Conservation (phyloP, 2,797 vertebrate genomes). For the Pteronotus mesoamericanus region DNA sequence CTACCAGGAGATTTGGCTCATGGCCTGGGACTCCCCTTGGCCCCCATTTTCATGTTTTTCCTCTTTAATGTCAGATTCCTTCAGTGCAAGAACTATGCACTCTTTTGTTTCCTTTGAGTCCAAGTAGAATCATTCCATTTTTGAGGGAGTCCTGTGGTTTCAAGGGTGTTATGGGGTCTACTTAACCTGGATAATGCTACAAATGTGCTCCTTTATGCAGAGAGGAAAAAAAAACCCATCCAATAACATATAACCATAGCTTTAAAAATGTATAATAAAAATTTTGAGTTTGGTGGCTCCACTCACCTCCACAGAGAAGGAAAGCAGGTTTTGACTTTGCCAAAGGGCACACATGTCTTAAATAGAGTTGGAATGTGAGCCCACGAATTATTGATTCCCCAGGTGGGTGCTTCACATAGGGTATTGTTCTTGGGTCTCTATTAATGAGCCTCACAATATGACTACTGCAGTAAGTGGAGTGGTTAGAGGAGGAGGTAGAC, state of each 20-base stretch:
- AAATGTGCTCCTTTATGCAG: neutral
- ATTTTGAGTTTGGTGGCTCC: neutral
- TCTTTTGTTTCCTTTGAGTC: neutral
- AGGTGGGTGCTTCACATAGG: fast-evolving
- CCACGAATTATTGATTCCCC: neutral
- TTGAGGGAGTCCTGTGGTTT: neutral
- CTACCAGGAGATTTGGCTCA: constrained; percentile 27
- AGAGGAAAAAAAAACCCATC: neutral
- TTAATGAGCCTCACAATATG: neutral
- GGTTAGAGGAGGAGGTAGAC: neutral
- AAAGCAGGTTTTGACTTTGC: neutral
- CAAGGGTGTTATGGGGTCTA: neutral
- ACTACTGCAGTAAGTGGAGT: neutral
- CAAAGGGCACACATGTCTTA: neutral
- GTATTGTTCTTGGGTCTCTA: neutral
- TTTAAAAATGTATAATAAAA: neutral
- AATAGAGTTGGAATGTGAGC: neutral
- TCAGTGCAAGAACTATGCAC: neutral
- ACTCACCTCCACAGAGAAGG: neutral
- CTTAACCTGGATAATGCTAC: neutral
- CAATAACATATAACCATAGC: neutral
- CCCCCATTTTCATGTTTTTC: neutral
- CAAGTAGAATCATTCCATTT: neutral
- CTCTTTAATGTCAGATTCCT: neutral
- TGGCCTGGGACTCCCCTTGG: neutral